phyloP scores from a whole-genome alignment of 2,888 invertebrate species.

The Eupithecia insigniata region DNA sequence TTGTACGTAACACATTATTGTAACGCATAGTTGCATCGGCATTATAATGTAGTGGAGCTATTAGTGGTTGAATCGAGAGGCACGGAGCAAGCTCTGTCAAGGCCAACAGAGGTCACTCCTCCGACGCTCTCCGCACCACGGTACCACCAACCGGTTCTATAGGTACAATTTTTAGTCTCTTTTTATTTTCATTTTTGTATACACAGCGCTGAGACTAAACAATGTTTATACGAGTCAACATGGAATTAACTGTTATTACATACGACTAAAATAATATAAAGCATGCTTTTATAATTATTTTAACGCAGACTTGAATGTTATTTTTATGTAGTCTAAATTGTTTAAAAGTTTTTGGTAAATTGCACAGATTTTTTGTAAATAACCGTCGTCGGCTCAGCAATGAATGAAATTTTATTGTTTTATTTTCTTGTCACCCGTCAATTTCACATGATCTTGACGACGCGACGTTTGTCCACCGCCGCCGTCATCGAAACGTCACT shows the following conservation, averaged over 20 bases:
- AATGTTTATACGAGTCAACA: constrained; percentile 81
- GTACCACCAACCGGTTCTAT: constrained; percentile 80
- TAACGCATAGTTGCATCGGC: constrained; percentile 76
- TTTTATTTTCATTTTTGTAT: constrained; percentile 85
- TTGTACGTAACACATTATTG: constrained; percentile 59
- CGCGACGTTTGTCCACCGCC: too few relatives aligned
- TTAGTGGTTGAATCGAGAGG: constrained; percentile 79
- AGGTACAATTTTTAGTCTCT: constrained; percentile 82
- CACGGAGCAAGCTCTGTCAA: constrained; percentile 80
- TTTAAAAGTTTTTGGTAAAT: constrained; percentile 29
- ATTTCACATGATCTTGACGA: not conserved
- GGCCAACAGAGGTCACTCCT: constrained; percentile 83
- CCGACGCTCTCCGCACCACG: constrained; percentile 81
- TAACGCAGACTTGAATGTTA: constrained; percentile 35
- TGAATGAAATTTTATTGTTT: not conserved
- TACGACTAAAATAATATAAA: constrained; percentile 65
- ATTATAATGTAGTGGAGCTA: constrained; percentile 81
- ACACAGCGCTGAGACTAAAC: constrained; percentile 82
- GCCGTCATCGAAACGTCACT: too few relatives aligned
- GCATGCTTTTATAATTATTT: constrained; percentile 49
- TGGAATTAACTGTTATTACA: constrained; percentile 80
- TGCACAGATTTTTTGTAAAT: not conserved
- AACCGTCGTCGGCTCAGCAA: not conserved
- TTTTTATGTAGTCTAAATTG: constrained; percentile 34
- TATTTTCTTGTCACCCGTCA: not conserved